These are phyloP conservation scores for Atta colombica DNA, from an alignment of 1,140 invertebrate genomes.

Conservation along the genomic window DNA sequence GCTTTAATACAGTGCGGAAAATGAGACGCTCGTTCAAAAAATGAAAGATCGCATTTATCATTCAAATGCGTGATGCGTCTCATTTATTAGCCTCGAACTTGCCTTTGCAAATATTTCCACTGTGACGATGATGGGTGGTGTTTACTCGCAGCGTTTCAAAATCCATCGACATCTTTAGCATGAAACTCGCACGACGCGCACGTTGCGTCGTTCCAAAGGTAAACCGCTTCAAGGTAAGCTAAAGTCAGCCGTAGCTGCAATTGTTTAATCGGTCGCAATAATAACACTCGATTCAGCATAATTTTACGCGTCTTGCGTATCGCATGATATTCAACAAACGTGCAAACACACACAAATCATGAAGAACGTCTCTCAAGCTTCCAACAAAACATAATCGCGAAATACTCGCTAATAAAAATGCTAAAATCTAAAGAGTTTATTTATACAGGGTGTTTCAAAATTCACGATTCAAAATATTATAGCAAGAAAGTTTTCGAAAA, in stretches of 20 bases:
- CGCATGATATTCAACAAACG: conserved; percentile 13
- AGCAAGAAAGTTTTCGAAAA: background rate
- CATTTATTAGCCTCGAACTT: conserved; percentile 42
- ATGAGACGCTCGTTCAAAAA: conserved; percentile 37
- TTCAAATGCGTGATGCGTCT: background rate
- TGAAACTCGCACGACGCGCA: conserved; percentile 15
- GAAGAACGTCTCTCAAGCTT: background rate
- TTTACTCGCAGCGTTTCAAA: conserved; percentile 23
- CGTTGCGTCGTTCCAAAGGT: conserved; percentile 64
- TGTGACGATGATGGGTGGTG: background rate
- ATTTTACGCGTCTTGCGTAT: conserved; percentile 46
- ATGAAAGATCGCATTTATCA: conserved; percentile 47
- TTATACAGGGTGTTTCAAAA: background rate
- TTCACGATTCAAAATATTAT: background rate
- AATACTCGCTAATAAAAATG: background rate
- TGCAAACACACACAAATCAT: background rate
- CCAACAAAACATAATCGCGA: conserved; percentile 3
- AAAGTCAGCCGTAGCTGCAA: conserved; percentile 65
- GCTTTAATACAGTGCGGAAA: background rate
- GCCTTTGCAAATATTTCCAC: conserved; percentile 18
- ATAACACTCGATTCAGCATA: conserved; percentile 76
- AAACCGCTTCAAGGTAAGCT: conserved; percentile 72
- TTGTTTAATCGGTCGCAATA: conserved; percentile 74
- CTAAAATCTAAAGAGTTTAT: background rate
- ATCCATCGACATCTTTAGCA: background rate